These are phyloP conservation scores for Tragelaphus scriptus DNA, from an alignment of 2,113 vertebrate genomes.

Conservation along the genomic window DNA sequence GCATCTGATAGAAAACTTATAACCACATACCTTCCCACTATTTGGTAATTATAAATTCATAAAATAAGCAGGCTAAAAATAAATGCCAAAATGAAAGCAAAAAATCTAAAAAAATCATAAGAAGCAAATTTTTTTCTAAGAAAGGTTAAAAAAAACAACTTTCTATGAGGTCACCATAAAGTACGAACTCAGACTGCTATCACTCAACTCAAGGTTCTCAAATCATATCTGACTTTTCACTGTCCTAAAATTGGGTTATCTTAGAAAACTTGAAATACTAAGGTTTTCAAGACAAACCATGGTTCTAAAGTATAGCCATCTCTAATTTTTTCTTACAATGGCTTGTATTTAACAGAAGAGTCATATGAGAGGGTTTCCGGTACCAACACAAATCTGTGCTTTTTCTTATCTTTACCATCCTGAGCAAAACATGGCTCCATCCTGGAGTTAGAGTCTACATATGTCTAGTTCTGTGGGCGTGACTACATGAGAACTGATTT, in stretches of 20 bases:
- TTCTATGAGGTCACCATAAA: neutral
- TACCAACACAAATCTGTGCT: conserved; percentile 5
- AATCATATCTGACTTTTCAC: neutral
- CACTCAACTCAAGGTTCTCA: neutral
- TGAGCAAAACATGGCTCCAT: neutral
- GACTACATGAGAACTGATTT: neutral
- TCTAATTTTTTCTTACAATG: conserved; percentile 41
- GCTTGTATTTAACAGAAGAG: conserved; percentile 53
- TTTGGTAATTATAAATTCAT: conserved; percentile 25
- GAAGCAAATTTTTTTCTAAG: neutral
- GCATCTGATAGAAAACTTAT: neutral
- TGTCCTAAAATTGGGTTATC: neutral
- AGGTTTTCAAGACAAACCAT: neutral
- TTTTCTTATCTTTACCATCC: neutral
- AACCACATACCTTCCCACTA: neutral
- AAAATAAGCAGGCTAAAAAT: conserved; percentile 6
- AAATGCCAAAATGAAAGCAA: conserved; percentile 31
- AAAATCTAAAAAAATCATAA: neutral
- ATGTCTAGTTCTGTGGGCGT: neutral
- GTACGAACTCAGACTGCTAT: neutral
- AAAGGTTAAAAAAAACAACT: neutral
- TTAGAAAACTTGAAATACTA: conserved; percentile 20
- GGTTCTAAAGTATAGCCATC: neutral
- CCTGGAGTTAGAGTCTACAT: neutral
- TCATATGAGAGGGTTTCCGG: neutral